These are phyloP conservation scores for Crocidura indochinensis DNA, from an alignment of 2,797 vertebrate species.

Conservation along the genomic window DNA sequence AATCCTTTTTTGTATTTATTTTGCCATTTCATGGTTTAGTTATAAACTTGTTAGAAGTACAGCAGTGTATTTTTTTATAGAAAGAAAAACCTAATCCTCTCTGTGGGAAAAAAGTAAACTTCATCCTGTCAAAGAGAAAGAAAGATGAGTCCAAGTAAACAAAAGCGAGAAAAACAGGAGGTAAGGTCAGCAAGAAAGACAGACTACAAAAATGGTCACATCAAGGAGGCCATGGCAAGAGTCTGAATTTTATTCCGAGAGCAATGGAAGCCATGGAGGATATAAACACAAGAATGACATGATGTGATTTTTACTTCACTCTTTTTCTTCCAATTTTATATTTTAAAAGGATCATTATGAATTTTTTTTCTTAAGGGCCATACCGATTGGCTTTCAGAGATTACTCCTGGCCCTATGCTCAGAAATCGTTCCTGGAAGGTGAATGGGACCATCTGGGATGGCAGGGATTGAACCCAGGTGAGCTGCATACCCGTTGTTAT, in stretches of 20 bases:
- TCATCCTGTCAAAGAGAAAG: slow-evolving; percentile 27
- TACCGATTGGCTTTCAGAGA: too few species aligned
- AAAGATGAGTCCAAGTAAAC: neutral
- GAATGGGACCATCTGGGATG: too few species aligned
- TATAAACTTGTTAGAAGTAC: slow-evolving; percentile 34
- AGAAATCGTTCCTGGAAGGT: too few species aligned
- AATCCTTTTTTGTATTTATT: slow-evolving; percentile 55
- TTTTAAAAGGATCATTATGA: slow-evolving; percentile 12
- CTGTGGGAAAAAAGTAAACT: slow-evolving; percentile 6
- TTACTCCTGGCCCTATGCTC: too few species aligned
- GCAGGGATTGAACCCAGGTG: too few species aligned
- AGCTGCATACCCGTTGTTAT: too few species aligned
- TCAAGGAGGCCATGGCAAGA: neutral
- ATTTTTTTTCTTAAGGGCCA: too few species aligned
- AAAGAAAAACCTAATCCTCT: slow-evolving; percentile 30
- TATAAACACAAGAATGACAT: neutral
- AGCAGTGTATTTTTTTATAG: neutral
- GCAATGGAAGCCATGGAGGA: neutral
- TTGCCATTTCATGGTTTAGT: slow-evolving; percentile 52
- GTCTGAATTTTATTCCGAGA: slow-evolving; percentile 22
- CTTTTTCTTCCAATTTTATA: slow-evolving; percentile 3
- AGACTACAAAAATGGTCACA: neutral
- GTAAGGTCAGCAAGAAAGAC: neutral
- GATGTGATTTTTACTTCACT: too few species aligned
- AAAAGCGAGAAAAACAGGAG: neutral